Percentiles rank a stretch among this genome's conserved stretches.
phyloP scores from a whole-genome alignment of 2,888 invertebrate genomes.

The Torymus tubicola region DNA sequence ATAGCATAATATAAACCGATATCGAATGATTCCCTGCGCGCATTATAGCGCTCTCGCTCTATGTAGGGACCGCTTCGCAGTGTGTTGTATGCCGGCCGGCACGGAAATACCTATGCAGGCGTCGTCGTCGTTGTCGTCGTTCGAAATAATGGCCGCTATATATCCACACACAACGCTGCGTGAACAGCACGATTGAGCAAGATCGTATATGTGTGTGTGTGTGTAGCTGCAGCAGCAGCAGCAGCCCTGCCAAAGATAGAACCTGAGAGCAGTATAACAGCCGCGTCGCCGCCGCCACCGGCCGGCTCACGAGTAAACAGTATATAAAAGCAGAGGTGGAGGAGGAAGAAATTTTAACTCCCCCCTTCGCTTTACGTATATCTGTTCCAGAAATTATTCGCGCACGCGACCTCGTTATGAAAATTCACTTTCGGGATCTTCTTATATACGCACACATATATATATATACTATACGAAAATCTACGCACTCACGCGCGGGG shows the following conservation, averaged over 20 bases:
- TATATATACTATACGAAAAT: too few relatives aligned
- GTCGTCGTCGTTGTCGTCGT: not conserved
- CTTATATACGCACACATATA: too few relatives aligned
- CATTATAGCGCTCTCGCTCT: constrained; percentile 54
- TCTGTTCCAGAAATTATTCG: not conserved
- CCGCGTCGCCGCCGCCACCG: constrained; percentile 1
- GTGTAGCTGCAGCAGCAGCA: too few relatives aligned
- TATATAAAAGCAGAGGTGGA: too few relatives aligned
- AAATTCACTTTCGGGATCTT: too few relatives aligned
- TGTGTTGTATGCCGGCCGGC: constrained; percentile 57
- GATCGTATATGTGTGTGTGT: too few relatives aligned
- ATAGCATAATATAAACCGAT: not conserved
- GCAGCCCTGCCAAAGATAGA: too few relatives aligned
- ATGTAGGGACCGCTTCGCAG: constrained; percentile 60
- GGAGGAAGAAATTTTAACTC: not conserved
- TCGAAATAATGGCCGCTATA: constrained; percentile 65
- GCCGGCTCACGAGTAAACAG: not conserved
- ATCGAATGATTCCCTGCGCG: constrained; percentile 6
- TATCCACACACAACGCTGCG: too few relatives aligned
- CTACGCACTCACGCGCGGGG: too few relatives aligned
- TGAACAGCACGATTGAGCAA: too few relatives aligned
- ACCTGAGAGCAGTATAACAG: constrained; percentile 55
- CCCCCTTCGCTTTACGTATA: too few relatives aligned
- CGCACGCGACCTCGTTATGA: too few relatives aligned
- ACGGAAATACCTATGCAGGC: constrained; percentile 65